These are phyloP conservation scores for Hoplostethus mediterraneus DNA, from an alignment of 2,797 vertebrate genomes.

Conservation along the genomic window DNA sequence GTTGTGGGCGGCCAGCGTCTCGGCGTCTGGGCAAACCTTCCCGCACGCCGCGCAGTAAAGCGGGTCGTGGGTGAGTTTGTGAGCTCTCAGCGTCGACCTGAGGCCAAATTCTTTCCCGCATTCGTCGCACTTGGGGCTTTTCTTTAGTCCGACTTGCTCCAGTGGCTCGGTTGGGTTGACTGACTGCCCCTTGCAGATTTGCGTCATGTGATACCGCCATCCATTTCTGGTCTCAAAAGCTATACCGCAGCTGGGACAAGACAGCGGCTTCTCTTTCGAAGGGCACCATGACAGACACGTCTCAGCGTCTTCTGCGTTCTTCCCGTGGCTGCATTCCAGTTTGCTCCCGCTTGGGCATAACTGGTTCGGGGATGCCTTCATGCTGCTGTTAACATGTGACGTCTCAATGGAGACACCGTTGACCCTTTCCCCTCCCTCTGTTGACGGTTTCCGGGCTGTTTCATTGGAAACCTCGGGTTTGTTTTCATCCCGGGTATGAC, in stretches of 20 bases:
- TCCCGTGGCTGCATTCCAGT: neutral
- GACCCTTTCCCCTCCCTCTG: too few species aligned
- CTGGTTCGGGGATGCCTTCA: neutral
- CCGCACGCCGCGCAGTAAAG: conserved; percentile 7
- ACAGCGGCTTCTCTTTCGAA: neutral
- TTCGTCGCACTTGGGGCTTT: conserved; percentile 13
- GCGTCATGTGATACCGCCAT: too few species aligned
- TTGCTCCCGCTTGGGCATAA: neutral
- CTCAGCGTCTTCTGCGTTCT: neutral
- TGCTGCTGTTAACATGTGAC: too few species aligned
- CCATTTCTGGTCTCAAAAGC: neutral
- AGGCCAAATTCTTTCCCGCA: conserved; percentile 16
- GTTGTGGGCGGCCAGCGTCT: conserved; percentile 1
- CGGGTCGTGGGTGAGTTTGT: conserved; percentile 18
- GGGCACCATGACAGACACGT: neutral
- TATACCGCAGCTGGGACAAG: conserved; percentile 1
- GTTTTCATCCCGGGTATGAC: too few species aligned
- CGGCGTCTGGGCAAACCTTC: conserved; percentile 3
- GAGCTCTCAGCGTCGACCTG: conserved; percentile 9
- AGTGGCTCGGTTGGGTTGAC: neutral
- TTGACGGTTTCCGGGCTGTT: too few species aligned
- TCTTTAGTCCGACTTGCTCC: neutral
- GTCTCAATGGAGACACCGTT: too few species aligned
- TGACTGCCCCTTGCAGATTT: neutral
- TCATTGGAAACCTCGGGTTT: too few species aligned